Conservation (phyloP, 1,140 invertebrate genomes). For the Philopotamus ludificatus region DNA sequence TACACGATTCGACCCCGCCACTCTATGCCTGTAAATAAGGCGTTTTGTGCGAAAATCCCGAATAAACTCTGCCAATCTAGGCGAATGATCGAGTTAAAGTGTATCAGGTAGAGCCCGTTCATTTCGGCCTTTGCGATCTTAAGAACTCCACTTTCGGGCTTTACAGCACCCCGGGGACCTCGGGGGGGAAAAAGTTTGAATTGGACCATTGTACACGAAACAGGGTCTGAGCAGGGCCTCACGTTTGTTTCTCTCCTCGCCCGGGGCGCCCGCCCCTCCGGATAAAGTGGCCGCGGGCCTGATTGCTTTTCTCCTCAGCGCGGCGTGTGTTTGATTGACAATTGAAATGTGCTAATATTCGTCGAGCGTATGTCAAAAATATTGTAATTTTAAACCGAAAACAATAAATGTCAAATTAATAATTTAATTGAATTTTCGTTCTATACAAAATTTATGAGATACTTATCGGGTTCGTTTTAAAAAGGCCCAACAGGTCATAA, state of each 20-base stretch:
- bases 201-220: constrained; percentile 32
- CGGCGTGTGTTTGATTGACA: constrained; percentile 15
- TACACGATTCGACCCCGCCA: no score
- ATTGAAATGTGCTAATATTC: not conserved
- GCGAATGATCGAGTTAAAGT: constrained; percentile 7
- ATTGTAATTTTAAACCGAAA: no score
- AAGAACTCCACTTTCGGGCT: constrained; percentile 20
- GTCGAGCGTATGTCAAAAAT: no score
- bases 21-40: not conserved
- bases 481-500: no score
- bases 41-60: constrained; percentile 4
- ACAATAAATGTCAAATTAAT: no score
- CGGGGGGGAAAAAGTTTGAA: constrained; percentile 32
- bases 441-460: no score
- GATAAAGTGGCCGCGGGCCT: constrained; percentile 1
- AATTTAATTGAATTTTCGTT: no score
- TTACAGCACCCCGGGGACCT: constrained; percentile 25
- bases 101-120: not conserved
- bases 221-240: constrained; percentile 2
- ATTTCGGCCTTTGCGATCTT: constrained; percentile 19
- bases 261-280: no score
- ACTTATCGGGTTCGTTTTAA: no score
- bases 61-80: constrained; percentile 12
- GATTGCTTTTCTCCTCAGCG: constrained; percentile 12
- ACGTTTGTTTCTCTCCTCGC: not conserved